Percentiles rank a stretch among this genome's conserved stretches.
Conservation (phyloP, 2,113 vertebrate genomes). For the Pelecanus crispus region DNA sequence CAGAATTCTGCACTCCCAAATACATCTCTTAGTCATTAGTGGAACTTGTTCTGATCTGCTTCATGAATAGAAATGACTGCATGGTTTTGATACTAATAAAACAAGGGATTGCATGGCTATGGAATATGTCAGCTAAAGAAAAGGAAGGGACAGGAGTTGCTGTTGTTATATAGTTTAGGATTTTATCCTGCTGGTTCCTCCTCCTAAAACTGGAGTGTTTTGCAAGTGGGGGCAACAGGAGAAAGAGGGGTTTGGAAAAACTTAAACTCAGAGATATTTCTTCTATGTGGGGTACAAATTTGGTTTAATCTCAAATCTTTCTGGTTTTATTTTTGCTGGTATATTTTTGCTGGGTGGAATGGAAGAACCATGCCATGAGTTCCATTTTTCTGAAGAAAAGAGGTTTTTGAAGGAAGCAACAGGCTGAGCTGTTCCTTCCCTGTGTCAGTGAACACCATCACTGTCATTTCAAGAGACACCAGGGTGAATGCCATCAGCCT, state of each 20-base stretch:
- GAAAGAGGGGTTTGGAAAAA: background rate
- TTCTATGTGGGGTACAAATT: background rate
- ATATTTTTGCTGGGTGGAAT: no score
- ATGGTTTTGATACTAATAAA: background rate
- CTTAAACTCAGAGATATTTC: background rate
- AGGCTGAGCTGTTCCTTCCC: background rate
- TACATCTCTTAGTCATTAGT: conserved; percentile 47
- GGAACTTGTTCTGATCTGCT: conserved; percentile 44
- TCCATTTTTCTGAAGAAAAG: background rate
- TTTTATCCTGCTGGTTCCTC: background rate
- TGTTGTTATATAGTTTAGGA: background rate
- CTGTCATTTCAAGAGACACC: background rate
- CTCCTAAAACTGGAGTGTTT: background rate
- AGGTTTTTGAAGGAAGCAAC: background rate
- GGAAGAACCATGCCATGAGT: background rate
- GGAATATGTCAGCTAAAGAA: background rate
- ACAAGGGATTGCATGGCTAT: background rate
- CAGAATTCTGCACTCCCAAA: conserved; percentile 30
- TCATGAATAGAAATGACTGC: conserved; percentile 44
- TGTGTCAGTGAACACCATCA: background rate
- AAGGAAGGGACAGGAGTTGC: background rate
- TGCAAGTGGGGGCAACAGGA: background rate
- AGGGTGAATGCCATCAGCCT: background rate
- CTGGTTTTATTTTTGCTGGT: background rate
- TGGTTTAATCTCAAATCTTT: background rate